Evolutionary conservation across 2,797 vertebrate genomes (phyloP).

Genomic region (Oophaga sylvatica): DNA sequence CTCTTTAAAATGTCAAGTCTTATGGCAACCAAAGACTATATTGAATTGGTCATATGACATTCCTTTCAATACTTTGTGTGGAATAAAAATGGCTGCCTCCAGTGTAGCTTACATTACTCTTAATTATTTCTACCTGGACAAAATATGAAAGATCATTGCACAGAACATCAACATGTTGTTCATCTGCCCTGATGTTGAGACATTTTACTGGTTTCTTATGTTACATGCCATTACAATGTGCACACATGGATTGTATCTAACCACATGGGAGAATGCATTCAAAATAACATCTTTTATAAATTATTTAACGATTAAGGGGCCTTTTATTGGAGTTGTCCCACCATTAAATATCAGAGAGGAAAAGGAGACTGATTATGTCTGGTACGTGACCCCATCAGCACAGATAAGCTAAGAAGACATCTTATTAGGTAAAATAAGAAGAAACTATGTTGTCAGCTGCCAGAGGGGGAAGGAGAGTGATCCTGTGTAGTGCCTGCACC

Average conservation of each 20-base stretch:
- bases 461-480: no score
- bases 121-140: background rate
- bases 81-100: background rate
- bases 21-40: background rate
- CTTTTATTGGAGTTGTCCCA: background rate
- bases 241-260: background rate
- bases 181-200: background rate
- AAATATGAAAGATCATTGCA: constrained; percentile 39
- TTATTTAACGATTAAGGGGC: background rate
- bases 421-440: background rate
- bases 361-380: background rate
- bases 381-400: background rate
- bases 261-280: background rate
- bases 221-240: background rate
- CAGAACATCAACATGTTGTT: constrained; percentile 37
- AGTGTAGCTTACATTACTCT: background rate
- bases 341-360: background rate
- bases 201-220: background rate
- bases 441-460: no score
- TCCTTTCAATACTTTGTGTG: background rate
- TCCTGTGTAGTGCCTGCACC: no score
- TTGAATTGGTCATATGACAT: background rate
- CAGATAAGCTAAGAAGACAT: no score
- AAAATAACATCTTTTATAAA: background rate
- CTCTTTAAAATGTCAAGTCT: background rate